Conservation (phyloP, 2,888 invertebrate genomes). For the Acronicta leporina region DNA sequence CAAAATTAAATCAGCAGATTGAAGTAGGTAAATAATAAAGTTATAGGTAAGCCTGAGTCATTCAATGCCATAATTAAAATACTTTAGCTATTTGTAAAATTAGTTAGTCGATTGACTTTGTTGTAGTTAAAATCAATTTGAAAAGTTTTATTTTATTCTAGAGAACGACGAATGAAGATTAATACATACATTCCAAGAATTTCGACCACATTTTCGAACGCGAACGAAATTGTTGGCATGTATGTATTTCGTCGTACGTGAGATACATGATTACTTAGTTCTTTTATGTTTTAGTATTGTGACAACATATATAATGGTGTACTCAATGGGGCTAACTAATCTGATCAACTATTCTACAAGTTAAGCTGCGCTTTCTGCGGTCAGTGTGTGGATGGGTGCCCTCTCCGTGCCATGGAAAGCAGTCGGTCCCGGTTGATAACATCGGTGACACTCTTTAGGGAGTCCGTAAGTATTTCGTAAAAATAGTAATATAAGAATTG, state of each 20-base stretch:
- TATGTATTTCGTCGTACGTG: neutral
- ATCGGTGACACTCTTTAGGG: slow-evolving; percentile 14
- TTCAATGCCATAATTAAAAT: slow-evolving; percentile 2
- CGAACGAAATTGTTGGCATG: neutral
- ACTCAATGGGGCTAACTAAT: too few species aligned
- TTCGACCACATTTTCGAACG: too few species aligned
- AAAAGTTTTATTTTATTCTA: neutral
- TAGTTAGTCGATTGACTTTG: neutral
- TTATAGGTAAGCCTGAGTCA: neutral
- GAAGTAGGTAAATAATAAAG: neutral
- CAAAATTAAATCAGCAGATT: neutral
- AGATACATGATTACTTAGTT: too few species aligned
- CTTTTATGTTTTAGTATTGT: too few species aligned
- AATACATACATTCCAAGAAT: too few species aligned
- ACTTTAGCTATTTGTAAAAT: neutral
- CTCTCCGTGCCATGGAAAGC: too few species aligned
- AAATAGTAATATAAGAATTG: slow-evolving; percentile 53
- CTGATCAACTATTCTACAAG: too few species aligned
- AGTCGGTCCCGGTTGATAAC: too few species aligned
- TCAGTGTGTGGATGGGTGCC: too few species aligned
- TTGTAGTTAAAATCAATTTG: neutral
- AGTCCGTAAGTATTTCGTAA: slow-evolving; percentile 27
- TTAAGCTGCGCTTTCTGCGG: too few species aligned
- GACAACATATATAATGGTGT: too few species aligned
- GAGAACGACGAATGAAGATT: too few species aligned